Percentiles rank a stretch among this genome's conserved stretches.
Conservation (phyloP, 1,140 invertebrate genomes). For the Nylanderia fulva region DNA sequence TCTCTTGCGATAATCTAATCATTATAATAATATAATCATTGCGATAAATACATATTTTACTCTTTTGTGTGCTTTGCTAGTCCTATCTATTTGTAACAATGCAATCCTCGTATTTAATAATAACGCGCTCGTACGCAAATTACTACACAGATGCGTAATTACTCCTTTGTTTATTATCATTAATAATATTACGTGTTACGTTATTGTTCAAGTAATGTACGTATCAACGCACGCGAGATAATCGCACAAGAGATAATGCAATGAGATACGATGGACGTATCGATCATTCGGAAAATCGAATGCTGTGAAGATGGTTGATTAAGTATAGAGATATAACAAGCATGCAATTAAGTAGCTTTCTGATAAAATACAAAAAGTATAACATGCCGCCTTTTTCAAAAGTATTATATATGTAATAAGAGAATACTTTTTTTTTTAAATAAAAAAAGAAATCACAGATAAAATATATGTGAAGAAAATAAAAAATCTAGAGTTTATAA, state of each 20-base stretch:
- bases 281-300: constrained; percentile 43
- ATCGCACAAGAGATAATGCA: not conserved
- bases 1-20: not conserved
- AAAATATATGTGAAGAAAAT: not conserved
- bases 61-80: not conserved
- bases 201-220: constrained; percentile 37
- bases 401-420: too few relatives aligned
- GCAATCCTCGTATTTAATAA: constrained; percentile 38
- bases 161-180: constrained; percentile 26
- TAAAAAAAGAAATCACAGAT: not conserved
- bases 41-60: not conserved
- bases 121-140: not conserved
- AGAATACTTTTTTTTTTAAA: not conserved
- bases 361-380: constrained; percentile 29
- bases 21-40: constrained; percentile 8
- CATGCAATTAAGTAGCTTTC: constrained; percentile 36
- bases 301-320: constrained; percentile 7
- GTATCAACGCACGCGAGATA: constrained; percentile 3
- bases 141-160: not conserved
- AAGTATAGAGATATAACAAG: not conserved
- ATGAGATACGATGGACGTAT: constrained; percentile 48
- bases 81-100: not conserved
- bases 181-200: constrained; percentile 1
- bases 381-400: constrained; percentile 8
- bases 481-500: constrained; percentile 4